phyloP scores from a whole-genome alignment of 2,888 invertebrate genomes.

The Zootermopsis nevadensis region DNA sequence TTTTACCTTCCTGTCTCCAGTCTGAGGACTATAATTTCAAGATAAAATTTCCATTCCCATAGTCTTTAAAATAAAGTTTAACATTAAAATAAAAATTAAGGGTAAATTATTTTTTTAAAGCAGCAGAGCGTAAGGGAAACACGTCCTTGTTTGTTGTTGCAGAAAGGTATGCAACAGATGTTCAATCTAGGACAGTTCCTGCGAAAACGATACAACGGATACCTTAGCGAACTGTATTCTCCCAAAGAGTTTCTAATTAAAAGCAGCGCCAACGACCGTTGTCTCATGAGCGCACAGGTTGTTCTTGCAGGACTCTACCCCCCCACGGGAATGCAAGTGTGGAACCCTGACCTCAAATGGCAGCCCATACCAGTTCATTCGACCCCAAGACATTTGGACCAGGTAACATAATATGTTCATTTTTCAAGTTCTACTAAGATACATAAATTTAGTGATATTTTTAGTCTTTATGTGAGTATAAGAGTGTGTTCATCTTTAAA shows the following conservation, averaged over 20 bases:
- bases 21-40: too few relatives aligned
- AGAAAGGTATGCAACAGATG: conserved; percentile 82
- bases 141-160: conserved; percentile 55
- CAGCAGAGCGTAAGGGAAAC: too few relatives aligned
- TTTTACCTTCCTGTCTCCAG: too few relatives aligned
- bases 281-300: conserved; percentile 86
- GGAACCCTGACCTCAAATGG: conserved; percentile 77
- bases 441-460: too few relatives aligned
- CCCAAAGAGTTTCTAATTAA: conserved; percentile 71
- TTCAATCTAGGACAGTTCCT: conserved; percentile 80
- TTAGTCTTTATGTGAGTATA: too few relatives aligned
- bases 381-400: conserved; percentile 75
- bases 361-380: conserved; percentile 90
- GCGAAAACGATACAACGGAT: conserved; percentile 74
- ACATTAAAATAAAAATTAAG: too few relatives aligned
- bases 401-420: conserved; percentile 65
- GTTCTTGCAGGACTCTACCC: conserved; percentile 84
- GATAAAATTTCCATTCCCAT: too few relatives aligned
- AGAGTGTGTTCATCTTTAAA: too few relatives aligned
- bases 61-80: too few relatives aligned
- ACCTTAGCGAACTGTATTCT: conserved; percentile 73
- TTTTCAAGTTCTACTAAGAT: too few relatives aligned
- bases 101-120: too few relatives aligned
- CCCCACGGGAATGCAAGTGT: conserved; percentile 71
- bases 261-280: conserved; percentile 86